Conservation (phyloP, 92 coral and sea anemone species). For the Heliopora coerulea region DNA sequence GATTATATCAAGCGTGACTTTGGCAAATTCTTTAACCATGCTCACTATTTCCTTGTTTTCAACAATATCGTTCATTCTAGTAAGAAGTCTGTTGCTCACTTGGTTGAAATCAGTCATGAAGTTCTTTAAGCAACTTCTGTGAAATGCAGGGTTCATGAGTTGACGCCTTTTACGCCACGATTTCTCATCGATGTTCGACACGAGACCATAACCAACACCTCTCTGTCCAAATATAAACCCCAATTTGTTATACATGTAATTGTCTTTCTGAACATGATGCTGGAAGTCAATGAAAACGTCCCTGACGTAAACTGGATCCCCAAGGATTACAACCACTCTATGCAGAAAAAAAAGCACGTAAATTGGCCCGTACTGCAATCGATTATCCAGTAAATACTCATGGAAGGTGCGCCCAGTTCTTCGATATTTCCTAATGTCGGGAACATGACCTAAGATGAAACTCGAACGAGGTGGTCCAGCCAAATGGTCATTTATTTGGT, state of each 20-base stretch:
- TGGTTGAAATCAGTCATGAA: conserved; percentile 71
- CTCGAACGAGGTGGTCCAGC: conserved; percentile 66
- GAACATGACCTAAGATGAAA: conserved; percentile 58
- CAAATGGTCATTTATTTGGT: conserved; percentile 52
- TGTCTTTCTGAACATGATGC: conserved; percentile 19
- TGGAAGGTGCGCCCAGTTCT: background rate
- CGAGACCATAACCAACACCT: conserved; percentile 47
- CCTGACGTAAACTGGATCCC: conserved; percentile 44
- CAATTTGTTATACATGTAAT: conserved; percentile 28
- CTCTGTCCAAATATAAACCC: conserved; percentile 51
- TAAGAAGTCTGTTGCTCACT: conserved; percentile 56
- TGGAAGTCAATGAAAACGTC: conserved; percentile 45
- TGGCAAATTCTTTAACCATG: conserved; percentile 66
- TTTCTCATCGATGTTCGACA: conserved; percentile 55
- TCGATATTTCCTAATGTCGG: conserved; percentile 25
- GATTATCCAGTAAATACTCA: conserved; percentile 32
- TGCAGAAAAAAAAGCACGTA: conserved; percentile 50
- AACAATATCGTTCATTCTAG: conserved; percentile 45
- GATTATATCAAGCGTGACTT: conserved; percentile 74
- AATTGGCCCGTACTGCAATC: conserved; percentile 53
- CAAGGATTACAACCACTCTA: conserved; percentile 41
- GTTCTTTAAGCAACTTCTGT: conserved; percentile 68
- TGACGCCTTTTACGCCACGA: conserved; percentile 68
- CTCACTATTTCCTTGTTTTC: conserved; percentile 53
- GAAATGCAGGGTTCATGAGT: conserved; percentile 78